Evolutionary conservation across 2,888 invertebrate species (phyloP).

Genomic region (Coleophora flavipennella): DNA sequence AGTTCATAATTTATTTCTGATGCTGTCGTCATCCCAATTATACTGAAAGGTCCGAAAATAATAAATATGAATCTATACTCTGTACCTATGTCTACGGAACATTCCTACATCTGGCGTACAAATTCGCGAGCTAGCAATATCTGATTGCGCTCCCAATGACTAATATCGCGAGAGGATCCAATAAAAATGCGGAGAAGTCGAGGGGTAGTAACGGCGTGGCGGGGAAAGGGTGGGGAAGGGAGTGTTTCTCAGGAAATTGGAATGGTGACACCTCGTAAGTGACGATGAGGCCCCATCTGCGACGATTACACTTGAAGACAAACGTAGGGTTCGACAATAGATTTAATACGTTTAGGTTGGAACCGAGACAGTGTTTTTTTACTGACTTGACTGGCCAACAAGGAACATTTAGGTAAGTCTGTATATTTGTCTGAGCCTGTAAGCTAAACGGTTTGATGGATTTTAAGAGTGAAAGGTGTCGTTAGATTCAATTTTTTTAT

Average conservation of each 20-base stretch:
- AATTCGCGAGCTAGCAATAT: conserved; percentile 31
- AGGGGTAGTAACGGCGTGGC: conserved; percentile 5
- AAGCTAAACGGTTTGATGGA: no score
- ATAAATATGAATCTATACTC: no score
- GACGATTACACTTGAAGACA: conserved; percentile 40
- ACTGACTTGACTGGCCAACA: neutral
- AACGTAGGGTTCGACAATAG: conserved; percentile 15
- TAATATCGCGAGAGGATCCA: conserved; percentile 48
- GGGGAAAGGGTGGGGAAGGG: conserved; percentile 18
- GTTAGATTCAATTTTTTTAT: no score
- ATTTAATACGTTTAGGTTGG: neutral
- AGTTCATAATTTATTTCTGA: no score
- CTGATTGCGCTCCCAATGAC: conserved; percentile 37
- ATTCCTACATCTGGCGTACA: no score
- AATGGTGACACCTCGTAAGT: conserved; percentile 44
- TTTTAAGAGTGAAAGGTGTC: no score
- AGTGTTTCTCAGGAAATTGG: conserved; percentile 47
- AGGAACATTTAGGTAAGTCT: no score
- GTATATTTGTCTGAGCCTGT: no score
- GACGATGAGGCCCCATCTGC: conserved; percentile 32
- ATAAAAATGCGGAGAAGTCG: conserved; percentile 29
- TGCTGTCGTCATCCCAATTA: no score
- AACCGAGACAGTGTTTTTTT: no score
- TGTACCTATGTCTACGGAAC: no score
- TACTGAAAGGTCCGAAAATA: no score